phyloP scores from a whole-genome alignment of 2,113 vertebrate genomes.

The Heliornis fulica region DNA sequence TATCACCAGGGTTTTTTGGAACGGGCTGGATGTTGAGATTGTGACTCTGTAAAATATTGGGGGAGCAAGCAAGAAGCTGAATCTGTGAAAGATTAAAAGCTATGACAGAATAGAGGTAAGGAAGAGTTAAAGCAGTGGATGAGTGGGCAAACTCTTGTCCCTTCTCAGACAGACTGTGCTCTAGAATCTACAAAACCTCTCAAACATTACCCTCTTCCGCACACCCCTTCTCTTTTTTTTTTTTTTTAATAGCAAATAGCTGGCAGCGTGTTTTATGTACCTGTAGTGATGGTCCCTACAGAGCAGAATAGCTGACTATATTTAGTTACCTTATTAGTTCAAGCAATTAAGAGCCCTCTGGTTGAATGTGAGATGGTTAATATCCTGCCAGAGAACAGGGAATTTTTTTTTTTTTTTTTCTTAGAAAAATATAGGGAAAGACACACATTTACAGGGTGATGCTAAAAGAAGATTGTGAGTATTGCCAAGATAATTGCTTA shows the following conservation, averaged over 20 bases:
- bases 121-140: background rate
- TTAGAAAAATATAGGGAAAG: background rate
- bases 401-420: no score
- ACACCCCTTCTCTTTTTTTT: accelerated
- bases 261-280: background rate
- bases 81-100: background rate
- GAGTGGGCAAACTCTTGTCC: background rate
- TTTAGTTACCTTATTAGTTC: background rate
- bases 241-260: background rate
- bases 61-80: background rate
- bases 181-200: background rate
- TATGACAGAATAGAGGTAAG: background rate
- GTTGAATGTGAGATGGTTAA: background rate
- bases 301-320: background rate
- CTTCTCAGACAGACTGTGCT: background rate
- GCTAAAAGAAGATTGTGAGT: background rate
- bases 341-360: background rate
- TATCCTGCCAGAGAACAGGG: background rate
- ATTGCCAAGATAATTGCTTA: background rate
- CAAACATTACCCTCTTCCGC: background rate
- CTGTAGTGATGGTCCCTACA: background rate
- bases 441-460: background rate
- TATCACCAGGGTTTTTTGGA: background rate
- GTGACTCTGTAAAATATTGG: background rate
- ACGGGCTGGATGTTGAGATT: background rate